A percentile compares a stretch with the other conserved stretches of the same genome.
phyloP scores from a whole-genome alignment of 2,113 vertebrate genomes.

The Micromys minutus region DNA sequence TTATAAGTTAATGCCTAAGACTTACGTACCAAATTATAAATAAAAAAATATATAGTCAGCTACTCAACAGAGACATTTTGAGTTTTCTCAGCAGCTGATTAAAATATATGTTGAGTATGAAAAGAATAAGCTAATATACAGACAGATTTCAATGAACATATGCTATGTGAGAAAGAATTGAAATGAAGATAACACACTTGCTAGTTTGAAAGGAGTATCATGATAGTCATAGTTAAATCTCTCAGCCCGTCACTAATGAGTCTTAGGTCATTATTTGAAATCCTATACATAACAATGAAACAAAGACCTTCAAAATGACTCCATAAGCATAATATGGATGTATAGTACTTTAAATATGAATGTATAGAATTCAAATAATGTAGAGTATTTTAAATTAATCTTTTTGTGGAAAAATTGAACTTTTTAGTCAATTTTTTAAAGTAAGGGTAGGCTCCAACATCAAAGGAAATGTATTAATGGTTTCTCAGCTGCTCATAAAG shows the following conservation, averaged over 20 bases:
- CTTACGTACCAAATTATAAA: slow-evolving; percentile 16
- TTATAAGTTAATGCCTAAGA: slow-evolving; percentile 43
- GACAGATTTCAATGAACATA: slow-evolving; percentile 32
- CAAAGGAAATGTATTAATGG: neutral
- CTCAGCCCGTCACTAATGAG: slow-evolving; percentile 12
- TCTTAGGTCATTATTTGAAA: neutral
- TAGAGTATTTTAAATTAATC: slow-evolving; percentile 30
- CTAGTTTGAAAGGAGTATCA: slow-evolving; percentile 8
- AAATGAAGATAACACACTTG: slow-evolving; percentile 1
- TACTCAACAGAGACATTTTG: slow-evolving; percentile 55
- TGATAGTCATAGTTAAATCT: slow-evolving; percentile 23
- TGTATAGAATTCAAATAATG: too few relatives aligned
- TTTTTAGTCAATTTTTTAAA: slow-evolving; percentile 18
- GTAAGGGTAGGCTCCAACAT: neutral
- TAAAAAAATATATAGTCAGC: slow-evolving; percentile 51
- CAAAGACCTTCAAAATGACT: neutral
- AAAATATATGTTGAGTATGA: slow-evolving; percentile 68
- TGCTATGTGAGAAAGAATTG: neutral
- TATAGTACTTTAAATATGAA: too few relatives aligned
- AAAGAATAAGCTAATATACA: slow-evolving; percentile 59
- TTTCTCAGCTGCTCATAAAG: neutral
- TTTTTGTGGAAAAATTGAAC: slow-evolving; percentile 46
- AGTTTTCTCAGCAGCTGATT: slow-evolving; percentile 61
- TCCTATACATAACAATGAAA: slow-evolving; percentile 3
- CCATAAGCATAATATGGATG: too few relatives aligned